Evolutionary conservation across 2,888 invertebrate species (phyloP).

Genomic region (Zaprionus obscuricornis): DNA sequence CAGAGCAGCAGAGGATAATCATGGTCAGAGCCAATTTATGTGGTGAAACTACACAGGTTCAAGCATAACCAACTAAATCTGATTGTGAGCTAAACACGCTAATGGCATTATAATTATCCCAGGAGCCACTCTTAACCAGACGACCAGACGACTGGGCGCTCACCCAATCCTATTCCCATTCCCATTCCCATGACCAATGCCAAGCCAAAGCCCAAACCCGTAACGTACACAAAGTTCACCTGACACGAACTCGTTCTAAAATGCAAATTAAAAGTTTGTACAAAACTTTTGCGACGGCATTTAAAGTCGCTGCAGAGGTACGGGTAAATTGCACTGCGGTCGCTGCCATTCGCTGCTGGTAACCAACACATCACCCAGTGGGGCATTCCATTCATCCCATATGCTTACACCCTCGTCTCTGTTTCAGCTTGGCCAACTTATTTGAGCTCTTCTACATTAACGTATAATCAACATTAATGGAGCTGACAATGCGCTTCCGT

Average conservation of each 20-base stretch:
- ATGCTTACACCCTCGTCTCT: constrained; percentile 4
- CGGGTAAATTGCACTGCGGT: constrained; percentile 66
- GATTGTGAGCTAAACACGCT: constrained; percentile 76
- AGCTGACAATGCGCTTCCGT: constrained; percentile 68
- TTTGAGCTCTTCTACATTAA: constrained; percentile 58
- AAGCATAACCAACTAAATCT: constrained; percentile 51
- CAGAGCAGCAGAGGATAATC: no score
- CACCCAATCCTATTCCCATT: no score
- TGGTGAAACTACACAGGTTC: constrained; percentile 17
- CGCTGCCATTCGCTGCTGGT: not conserved
- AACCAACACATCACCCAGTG: constrained; percentile 9
- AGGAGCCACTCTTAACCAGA: constrained; percentile 29
- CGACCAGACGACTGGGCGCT: constrained; percentile 13
- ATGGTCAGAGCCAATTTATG: constrained; percentile 59
- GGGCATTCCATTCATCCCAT: constrained; percentile 2
- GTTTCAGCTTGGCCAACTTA: constrained; percentile 1
- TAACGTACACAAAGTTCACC: no score
- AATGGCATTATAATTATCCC: constrained; percentile 79
- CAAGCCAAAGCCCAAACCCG: no score
- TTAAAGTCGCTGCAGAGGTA: constrained; percentile 59
- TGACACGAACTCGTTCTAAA: constrained; percentile 47
- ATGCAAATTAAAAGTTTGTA: constrained; percentile 69
- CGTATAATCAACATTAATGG: constrained; percentile 77
- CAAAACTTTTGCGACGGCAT: constrained; percentile 57
- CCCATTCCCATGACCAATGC: no score